Conservation (phyloP, 1,140 invertebrate species). For the Drosophila navojoa region DNA sequence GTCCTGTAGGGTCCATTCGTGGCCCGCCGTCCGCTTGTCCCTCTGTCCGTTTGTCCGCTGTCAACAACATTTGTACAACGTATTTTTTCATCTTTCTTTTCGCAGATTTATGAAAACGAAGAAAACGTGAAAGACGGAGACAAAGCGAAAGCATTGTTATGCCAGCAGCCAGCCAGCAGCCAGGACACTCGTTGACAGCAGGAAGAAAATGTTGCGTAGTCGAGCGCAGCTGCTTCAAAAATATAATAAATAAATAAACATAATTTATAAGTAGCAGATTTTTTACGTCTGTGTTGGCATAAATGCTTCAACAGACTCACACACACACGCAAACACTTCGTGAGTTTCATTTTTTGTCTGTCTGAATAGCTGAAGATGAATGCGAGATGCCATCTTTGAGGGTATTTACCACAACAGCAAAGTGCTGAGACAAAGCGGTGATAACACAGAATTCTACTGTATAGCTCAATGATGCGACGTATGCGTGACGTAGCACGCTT, state of each 20-base stretch:
- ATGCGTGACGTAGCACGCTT: constrained; percentile 16
- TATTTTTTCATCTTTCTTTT: constrained; percentile 49
- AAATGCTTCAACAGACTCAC: constrained; percentile 54
- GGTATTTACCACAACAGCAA: constrained; percentile 53
- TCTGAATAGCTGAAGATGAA: constrained; percentile 47
- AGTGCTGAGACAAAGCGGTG: constrained; percentile 51
- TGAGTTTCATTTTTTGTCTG: constrained; percentile 46
- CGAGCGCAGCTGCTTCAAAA: constrained; percentile 77
- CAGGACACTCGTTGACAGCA: constrained; percentile 56
- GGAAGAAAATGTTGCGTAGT: constrained; percentile 64
- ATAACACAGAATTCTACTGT: constrained; percentile 27
- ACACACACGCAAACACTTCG: constrained; percentile 29
- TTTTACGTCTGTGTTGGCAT: constrained; percentile 76
- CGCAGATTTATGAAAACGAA: constrained; percentile 65
- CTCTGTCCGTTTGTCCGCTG: constrained; percentile 58
- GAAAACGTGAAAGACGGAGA: constrained; percentile 24
- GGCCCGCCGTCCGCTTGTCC: constrained; percentile 55
- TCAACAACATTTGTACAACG: constrained; percentile 77
- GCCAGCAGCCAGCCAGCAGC: constrained; percentile 17
- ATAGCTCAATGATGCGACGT: constrained; percentile 10
- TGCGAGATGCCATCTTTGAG: constrained; percentile 58
- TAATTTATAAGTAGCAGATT: constrained; percentile 83
- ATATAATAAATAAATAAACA: constrained; percentile 83
- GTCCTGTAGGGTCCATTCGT: constrained; percentile 26
- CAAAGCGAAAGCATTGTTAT: constrained; percentile 55